These are phyloP conservation scores for Poecilia latipinna DNA, from an alignment of 2,113 vertebrate genomes.

Conservation along the genomic window DNA sequence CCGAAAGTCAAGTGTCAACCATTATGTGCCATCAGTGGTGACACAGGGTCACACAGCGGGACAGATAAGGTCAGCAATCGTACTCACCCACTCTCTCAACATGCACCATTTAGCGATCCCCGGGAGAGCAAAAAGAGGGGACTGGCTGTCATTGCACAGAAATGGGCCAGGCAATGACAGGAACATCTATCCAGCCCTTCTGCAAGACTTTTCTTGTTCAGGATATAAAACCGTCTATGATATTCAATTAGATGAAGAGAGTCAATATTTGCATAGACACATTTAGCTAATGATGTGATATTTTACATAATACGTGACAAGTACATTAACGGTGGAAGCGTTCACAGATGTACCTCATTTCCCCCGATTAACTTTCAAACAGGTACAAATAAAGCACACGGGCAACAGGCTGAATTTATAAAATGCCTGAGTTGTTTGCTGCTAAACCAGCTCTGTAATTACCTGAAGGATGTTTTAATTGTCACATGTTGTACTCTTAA, in stretches of 20 bases:
- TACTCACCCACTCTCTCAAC: slow-evolving; percentile 60
- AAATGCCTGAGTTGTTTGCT: slow-evolving; percentile 74
- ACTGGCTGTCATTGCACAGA: slow-evolving; percentile 61
- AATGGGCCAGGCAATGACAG: slow-evolving; percentile 41
- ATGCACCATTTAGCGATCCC: slow-evolving; percentile 74
- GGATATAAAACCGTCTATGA: slow-evolving; percentile 23
- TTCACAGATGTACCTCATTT: slow-evolving; percentile 63
- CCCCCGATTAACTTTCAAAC: slow-evolving; percentile 61
- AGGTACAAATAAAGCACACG: slow-evolving; percentile 65
- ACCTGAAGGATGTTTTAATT: slow-evolving; percentile 84
- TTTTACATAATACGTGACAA: slow-evolving; percentile 58
- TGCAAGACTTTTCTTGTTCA: slow-evolving; percentile 24
- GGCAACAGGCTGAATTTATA: slow-evolving; percentile 58
- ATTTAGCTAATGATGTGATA: slow-evolving; percentile 51
- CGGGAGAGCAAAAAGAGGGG: slow-evolving; percentile 50
- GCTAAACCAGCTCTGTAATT: slow-evolving; percentile 87
- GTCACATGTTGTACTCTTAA: slow-evolving; percentile 83
- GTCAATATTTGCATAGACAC: slow-evolving; percentile 62
- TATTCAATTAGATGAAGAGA: slow-evolving; percentile 49
- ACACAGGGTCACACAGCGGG: slow-evolving; percentile 72
- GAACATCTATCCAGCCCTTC: slow-evolving; percentile 31
- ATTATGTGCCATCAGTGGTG: slow-evolving; percentile 74
- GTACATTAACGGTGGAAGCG: slow-evolving; percentile 38
- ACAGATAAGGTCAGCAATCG: slow-evolving; percentile 64
- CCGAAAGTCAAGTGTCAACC: slow-evolving; percentile 76